These are phyloP conservation scores for Trisateles emortualis DNA, from an alignment of 2,888 invertebrate genomes.

Conservation along the genomic window DNA sequence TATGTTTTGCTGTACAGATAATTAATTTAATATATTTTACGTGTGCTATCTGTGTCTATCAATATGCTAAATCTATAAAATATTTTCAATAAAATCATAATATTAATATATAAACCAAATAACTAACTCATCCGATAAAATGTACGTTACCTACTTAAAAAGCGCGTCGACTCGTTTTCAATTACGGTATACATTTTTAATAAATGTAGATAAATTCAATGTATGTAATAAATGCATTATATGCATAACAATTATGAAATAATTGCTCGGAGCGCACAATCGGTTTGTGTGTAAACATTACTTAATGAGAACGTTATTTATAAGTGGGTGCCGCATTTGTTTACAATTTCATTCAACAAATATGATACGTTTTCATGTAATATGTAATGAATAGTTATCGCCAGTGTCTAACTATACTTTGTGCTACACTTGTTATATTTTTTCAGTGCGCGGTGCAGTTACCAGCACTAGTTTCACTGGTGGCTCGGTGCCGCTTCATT, in stretches of 20 bases:
- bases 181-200: conserved; percentile 18
- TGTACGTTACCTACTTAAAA: too few species aligned
- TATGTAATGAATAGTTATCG: too few species aligned
- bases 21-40: background rate
- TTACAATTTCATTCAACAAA: conserved; percentile 19
- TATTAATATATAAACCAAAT: background rate
- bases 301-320: conserved; percentile 11
- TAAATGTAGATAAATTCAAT: conserved; percentile 27
- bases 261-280: conserved; percentile 16
- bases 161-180: conserved; percentile 3
- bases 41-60: background rate
- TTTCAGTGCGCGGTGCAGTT: conserved; percentile 42
- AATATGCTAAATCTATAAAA: background rate
- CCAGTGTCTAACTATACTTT: conserved; percentile 23
- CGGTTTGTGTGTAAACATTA: conserved; percentile 17
- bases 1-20: background rate
- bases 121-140: background rate
- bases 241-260: conserved; percentile 23
- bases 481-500: conserved; percentile 64
- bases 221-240: conserved; percentile 25
- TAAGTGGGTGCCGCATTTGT: conserved; percentile 10
- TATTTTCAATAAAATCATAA: background rate
- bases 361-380: conserved; percentile 2
- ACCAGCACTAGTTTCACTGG: conserved; percentile 42
- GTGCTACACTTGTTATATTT: conserved; percentile 17